These are phyloP conservation scores for Cheilosia vernalis DNA, from an alignment of 2,888 invertebrate genomes.

Conservation along the genomic window DNA sequence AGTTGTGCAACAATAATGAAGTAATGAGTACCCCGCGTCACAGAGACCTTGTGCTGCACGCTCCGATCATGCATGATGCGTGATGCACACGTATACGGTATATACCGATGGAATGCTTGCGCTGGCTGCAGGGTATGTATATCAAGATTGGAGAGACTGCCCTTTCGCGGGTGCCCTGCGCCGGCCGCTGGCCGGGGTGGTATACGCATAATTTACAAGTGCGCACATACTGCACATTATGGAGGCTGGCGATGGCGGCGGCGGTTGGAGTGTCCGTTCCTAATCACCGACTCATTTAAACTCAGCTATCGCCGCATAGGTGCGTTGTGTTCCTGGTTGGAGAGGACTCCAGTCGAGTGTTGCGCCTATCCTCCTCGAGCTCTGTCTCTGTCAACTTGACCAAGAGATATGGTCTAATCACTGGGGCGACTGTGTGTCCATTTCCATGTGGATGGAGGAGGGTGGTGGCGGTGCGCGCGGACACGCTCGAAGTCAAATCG, in stretches of 20 bases:
- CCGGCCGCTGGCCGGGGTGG: neutral
- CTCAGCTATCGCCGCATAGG: slow-evolving; percentile 24
- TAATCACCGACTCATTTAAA: slow-evolving; percentile 68
- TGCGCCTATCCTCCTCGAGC: slow-evolving; percentile 28
- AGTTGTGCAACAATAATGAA: slow-evolving; percentile 72
- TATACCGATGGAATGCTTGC: slow-evolving; percentile 27
- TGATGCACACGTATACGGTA: slow-evolving; percentile 32
- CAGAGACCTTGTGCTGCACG: slow-evolving; percentile 35
- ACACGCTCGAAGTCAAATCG: slow-evolving; percentile 68
- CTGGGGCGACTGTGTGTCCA: slow-evolving; percentile 54
- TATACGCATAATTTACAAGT: slow-evolving; percentile 69
- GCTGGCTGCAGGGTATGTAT: slow-evolving; percentile 2
- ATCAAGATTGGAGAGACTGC: slow-evolving; percentile 49
- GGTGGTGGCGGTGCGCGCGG: neutral
- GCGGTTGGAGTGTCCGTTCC: slow-evolving; percentile 37
- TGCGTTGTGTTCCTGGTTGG: slow-evolving; percentile 62
- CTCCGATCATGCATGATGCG: slow-evolving; percentile 44
- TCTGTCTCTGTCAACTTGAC: slow-evolving; percentile 73
- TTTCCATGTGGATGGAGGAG: slow-evolving; percentile 18
- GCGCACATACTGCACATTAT: slow-evolving; percentile 12
- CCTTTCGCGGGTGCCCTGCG: slow-evolving; percentile 40
- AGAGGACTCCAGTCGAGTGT: slow-evolving; percentile 8
- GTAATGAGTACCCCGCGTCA: slow-evolving; percentile 58
- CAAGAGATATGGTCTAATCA: slow-evolving; percentile 75
- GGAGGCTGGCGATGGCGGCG: neutral